These are phyloP conservation scores for Gorsachius magnificus DNA, from an alignment of 2,797 vertebrate genomes.

Conservation along the genomic window DNA sequence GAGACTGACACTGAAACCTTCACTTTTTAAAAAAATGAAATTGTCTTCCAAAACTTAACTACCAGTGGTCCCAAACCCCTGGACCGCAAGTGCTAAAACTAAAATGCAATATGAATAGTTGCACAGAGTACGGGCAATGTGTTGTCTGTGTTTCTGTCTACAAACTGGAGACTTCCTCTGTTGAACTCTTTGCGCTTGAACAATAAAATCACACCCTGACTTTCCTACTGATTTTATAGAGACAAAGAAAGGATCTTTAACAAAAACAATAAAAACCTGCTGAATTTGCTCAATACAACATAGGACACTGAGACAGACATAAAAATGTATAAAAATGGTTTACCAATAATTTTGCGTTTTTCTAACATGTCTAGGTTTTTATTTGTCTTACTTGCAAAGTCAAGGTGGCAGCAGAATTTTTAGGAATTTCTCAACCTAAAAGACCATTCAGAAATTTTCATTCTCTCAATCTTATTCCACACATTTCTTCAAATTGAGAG, in stretches of 20 bases:
- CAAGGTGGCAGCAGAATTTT: not conserved
- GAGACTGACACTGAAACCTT: not conserved
- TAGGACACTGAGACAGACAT: not conserved
- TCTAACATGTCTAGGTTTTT: not conserved
- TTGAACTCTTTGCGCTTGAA: not conserved
- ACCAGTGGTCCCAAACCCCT: not conserved
- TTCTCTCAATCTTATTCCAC: not conserved
- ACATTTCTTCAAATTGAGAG: not conserved
- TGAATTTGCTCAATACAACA: not conserved
- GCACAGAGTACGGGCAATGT: not conserved
- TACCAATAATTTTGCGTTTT: not conserved
- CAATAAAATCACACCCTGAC: not conserved
- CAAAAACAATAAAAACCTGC: not conserved
- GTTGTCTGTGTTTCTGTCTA: not conserved
- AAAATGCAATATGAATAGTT: not conserved
- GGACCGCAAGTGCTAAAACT: accelerated
- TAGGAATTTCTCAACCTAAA: not conserved
- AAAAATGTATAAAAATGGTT: not conserved
- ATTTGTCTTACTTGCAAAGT: not conserved
- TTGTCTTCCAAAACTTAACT: not conserved
- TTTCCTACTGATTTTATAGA: not conserved
- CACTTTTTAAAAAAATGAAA: not conserved
- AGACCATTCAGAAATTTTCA: not conserved
- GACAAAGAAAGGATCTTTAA: not conserved
- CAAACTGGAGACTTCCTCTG: not conserved